These are phyloP conservation scores for Rhorus exstirpatorius DNA, from an alignment of 2,888 invertebrate genomes.

Conservation along the genomic window DNA sequence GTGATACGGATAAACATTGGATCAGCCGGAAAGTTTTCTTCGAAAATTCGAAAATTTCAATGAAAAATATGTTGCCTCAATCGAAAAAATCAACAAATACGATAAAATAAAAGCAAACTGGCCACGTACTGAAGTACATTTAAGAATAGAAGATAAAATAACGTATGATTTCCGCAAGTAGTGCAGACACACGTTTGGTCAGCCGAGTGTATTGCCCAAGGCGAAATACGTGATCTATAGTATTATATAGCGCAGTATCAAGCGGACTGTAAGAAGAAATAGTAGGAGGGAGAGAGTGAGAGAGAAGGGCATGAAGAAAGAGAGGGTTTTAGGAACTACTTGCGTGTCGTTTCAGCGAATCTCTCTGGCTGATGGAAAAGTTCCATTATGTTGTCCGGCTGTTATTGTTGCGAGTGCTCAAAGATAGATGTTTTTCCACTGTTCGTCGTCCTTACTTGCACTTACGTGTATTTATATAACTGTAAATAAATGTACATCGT, in stretches of 20 bases:
- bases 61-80: too few relatives aligned
- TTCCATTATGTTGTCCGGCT: constrained; percentile 74
- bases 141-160: too few relatives aligned
- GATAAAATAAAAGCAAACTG: too few relatives aligned
- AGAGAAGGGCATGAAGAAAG: not conserved
- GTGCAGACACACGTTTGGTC: constrained; percentile 13
- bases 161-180: constrained; percentile 30
- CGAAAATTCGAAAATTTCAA: too few relatives aligned
- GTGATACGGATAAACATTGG: too few relatives aligned
- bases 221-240: not conserved
- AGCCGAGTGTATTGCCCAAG: not conserved
- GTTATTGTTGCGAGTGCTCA: constrained; percentile 64
- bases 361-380: constrained; percentile 76
- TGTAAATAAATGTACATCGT: not conserved
- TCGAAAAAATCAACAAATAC: too few relatives aligned
- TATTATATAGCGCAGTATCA: constrained; percentile 11
- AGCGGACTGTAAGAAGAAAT: not conserved
- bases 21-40: too few relatives aligned
- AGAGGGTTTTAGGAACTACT: constrained; percentile 44
- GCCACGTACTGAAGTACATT: too few relatives aligned
- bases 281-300: not conserved
- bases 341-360: constrained; percentile 54
- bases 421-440: constrained; percentile 68
- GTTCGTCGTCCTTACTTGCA: constrained; percentile 10
- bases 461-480: not conserved